Evolutionary conservation across 2,113 vertebrate genomes (phyloP).

Genomic region (Pterophyllum scalare): DNA sequence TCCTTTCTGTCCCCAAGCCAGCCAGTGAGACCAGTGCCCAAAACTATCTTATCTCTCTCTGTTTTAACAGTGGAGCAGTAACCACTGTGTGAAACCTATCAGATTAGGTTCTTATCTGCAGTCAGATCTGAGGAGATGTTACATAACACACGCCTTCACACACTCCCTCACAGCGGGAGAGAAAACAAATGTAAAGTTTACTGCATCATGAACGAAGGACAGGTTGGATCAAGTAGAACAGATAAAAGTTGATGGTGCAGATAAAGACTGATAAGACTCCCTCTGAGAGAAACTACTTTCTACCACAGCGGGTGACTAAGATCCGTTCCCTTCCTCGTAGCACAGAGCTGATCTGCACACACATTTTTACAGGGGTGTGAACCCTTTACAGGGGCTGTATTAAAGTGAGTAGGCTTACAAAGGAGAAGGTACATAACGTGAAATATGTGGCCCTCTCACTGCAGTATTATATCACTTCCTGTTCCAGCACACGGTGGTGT

Average conservation of each 20-base stretch:
- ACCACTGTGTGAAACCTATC: background rate
- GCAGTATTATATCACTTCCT: too few species aligned
- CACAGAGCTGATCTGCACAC: background rate
- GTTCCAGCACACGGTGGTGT: too few species aligned
- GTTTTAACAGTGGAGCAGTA: slow-evolving; percentile 9
- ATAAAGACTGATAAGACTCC: slow-evolving; percentile 57
- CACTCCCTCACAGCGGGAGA: background rate
- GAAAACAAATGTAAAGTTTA: slow-evolving; percentile 47
- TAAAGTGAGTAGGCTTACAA: background rate
- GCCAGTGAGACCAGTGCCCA: background rate
- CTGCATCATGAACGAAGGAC: slow-evolving; percentile 28
- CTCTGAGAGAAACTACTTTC: background rate
- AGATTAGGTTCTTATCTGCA: slow-evolving; percentile 46
- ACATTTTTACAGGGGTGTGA: background rate
- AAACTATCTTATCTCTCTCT: slow-evolving; percentile 22
- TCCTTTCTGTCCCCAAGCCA: background rate
- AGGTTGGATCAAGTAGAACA: slow-evolving; percentile 9
- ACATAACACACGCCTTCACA: background rate
- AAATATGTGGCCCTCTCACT: too few species aligned
- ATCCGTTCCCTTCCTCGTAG: background rate
- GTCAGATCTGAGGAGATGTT: slow-evolving; percentile 24
- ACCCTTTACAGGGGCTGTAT: background rate
- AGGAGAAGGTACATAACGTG: background rate
- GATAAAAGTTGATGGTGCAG: slow-evolving; percentile 35
- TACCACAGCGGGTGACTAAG: background rate